Percentiles rank a stretch among this genome's conserved stretches.
phyloP scores from a whole-genome alignment of 1,140 invertebrate species.

The Bombus terrestris region DNA sequence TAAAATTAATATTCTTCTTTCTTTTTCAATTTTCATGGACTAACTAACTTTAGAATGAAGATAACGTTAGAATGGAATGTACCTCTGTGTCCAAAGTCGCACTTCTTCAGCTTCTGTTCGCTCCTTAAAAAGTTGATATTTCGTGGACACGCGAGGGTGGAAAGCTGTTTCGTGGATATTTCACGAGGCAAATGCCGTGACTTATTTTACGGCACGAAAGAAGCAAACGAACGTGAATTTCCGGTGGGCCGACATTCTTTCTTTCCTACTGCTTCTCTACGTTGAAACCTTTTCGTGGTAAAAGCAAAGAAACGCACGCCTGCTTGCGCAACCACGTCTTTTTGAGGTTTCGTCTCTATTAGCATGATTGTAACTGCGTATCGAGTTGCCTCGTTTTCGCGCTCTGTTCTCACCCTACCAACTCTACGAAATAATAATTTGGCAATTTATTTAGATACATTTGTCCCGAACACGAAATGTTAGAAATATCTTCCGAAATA shows the following conservation, averaged over 20 bases:
- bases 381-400: not conserved
- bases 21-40: not conserved
- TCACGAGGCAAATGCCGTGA: constrained; percentile 53
- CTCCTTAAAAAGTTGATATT: constrained; percentile 37
- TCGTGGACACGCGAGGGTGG: constrained; percentile 34
- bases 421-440: not conserved
- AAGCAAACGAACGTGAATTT: constrained; percentile 38
- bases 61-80: not conserved
- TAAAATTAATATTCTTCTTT: not conserved
- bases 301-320: constrained; percentile 43
- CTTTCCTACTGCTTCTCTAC: constrained; percentile 45
- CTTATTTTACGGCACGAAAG: constrained; percentile 40
- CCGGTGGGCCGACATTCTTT: constrained; percentile 38
- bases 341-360: constrained; percentile 42
- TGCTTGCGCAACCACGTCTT: constrained; percentile 35
- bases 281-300: constrained; percentile 55
- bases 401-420: not conserved
- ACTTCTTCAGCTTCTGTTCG: not conserved
- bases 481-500: not conserved
- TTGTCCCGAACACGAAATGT: not conserved
- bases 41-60: not conserved
- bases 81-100: not conserved
- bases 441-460: too few species aligned
- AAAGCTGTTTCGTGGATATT: constrained; percentile 29
- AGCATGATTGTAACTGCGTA: not conserved